Conservation (phyloP, 2,888 invertebrate species). For the Ichneumoninae sp. region DNA sequence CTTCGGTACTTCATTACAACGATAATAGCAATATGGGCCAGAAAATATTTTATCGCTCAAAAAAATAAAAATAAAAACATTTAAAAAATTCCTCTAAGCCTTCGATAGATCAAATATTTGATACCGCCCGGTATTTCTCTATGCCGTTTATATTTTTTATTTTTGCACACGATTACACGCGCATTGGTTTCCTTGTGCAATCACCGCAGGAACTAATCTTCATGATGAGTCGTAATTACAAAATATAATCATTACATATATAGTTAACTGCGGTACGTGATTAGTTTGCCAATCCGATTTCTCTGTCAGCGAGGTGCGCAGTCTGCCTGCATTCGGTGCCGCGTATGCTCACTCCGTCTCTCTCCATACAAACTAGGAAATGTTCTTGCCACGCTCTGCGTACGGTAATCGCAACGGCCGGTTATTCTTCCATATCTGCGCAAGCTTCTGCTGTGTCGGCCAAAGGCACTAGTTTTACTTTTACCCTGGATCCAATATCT, state of each 20-base stretch:
- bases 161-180: constrained; percentile 3
- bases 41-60: too few relatives aligned
- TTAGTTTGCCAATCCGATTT: constrained; percentile 62
- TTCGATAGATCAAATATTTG: neutral
- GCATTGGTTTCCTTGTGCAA: constrained; percentile 36
- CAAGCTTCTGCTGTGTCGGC: constrained; percentile 4
- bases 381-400: constrained; percentile 42
- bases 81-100: neutral
- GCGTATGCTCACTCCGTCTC: neutral
- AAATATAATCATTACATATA: constrained; percentile 52
- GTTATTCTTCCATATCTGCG: constrained; percentile 50
- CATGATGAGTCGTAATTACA: constrained; percentile 59
- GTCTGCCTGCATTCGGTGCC: neutral
- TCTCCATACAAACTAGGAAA: constrained; percentile 51
- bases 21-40: too few relatives aligned
- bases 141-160: constrained; percentile 5
- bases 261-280: constrained; percentile 52
- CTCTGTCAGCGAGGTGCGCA: constrained; percentile 14
- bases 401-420: constrained; percentile 49
- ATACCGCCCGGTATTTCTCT: constrained; percentile 5
- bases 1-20: too few relatives aligned
- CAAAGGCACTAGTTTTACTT: neutral
- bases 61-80: too few relatives aligned
- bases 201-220: constrained; percentile 51
- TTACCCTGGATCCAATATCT: constrained; percentile 4